Conservation (phyloP, 2,888 invertebrate species). For the Belgica antarctica region DNA sequence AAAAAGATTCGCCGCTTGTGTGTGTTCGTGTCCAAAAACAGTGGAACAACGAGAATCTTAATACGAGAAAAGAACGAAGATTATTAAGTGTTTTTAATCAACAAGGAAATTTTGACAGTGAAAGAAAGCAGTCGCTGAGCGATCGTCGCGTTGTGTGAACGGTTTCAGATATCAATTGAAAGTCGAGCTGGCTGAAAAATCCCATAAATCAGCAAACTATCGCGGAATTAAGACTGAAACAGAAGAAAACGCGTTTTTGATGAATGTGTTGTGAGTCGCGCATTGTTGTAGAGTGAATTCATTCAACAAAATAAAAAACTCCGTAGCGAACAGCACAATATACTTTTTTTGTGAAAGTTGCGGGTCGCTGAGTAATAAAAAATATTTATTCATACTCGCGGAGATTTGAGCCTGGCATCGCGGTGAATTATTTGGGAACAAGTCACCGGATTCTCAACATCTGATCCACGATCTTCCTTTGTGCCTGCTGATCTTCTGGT, state of each 20-base stretch:
- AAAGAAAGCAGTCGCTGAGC: neutral
- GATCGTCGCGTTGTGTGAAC: no score
- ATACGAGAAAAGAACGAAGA: neutral
- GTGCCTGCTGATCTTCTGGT: no score
- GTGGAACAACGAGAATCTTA: neutral
- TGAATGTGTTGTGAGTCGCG: neutral
- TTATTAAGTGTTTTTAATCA: conserved; percentile 22
- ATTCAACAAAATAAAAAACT: conserved; percentile 25
- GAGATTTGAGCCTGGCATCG: neutral
- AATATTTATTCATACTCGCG: conserved; percentile 30
- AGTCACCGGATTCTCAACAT: conserved; percentile 20
- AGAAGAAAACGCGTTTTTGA: neutral
- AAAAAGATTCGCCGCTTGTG: conserved; percentile 4
- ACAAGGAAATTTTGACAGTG: neutral
- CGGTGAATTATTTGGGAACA: neutral
- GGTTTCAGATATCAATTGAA: no score
- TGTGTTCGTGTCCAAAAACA: conserved; percentile 1
- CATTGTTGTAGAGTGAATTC: conserved; percentile 28
- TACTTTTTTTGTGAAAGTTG: conserved; percentile 43
- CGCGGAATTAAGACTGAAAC: no score
- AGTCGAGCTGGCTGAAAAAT: neutral
- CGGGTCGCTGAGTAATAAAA: conserved; percentile 41
- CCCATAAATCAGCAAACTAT: neutral
- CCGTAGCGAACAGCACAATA: neutral
- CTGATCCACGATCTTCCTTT: neutral